These are phyloP conservation scores for Oceanodroma tethys DNA, from an alignment of 2,113 vertebrate species.

Conservation along the genomic window DNA sequence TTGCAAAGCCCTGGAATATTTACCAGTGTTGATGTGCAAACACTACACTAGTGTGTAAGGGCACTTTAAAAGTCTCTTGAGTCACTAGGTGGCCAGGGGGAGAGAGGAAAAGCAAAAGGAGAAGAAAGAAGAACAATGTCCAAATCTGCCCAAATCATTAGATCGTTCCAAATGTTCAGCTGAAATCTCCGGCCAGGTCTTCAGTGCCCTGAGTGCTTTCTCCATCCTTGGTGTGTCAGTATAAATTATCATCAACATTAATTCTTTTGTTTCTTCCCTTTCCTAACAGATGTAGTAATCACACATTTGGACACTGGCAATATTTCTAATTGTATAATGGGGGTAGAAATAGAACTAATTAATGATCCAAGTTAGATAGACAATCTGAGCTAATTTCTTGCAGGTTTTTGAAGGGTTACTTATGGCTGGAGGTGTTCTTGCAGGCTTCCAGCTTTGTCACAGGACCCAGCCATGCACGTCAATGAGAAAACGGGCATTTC, in stretches of 20 bases:
- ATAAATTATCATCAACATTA: slow-evolving; percentile 64
- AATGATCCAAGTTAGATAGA: slow-evolving; percentile 19
- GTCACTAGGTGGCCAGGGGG: background rate
- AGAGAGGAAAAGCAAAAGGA: background rate
- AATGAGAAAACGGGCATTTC: background rate
- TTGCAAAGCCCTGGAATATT: background rate
- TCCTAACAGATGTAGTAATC: slow-evolving; percentile 61
- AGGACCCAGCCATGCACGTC: background rate
- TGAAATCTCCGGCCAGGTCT: slow-evolving; percentile 24
- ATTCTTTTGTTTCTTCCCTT: slow-evolving; percentile 56
- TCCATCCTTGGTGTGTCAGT: slow-evolving; percentile 27
- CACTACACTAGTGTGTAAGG: background rate
- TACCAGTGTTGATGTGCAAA: background rate
- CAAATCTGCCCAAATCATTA: background rate
- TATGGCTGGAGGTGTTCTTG: background rate
- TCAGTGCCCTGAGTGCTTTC: slow-evolving; percentile 7
- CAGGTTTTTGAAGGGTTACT: slow-evolving; percentile 22
- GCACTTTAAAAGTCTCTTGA: background rate
- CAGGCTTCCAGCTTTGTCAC: background rate
- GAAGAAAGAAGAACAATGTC: background rate
- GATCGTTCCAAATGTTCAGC: slow-evolving; percentile 4
- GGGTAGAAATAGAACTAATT: slow-evolving; percentile 57
- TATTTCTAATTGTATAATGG: slow-evolving; percentile 49
- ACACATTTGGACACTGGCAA: slow-evolving; percentile 39
- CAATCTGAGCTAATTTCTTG: slow-evolving; percentile 45